These are phyloP conservation scores for Paraplagusia blochii DNA, from an alignment of 2,113 vertebrate genomes.

Conservation along the genomic window DNA sequence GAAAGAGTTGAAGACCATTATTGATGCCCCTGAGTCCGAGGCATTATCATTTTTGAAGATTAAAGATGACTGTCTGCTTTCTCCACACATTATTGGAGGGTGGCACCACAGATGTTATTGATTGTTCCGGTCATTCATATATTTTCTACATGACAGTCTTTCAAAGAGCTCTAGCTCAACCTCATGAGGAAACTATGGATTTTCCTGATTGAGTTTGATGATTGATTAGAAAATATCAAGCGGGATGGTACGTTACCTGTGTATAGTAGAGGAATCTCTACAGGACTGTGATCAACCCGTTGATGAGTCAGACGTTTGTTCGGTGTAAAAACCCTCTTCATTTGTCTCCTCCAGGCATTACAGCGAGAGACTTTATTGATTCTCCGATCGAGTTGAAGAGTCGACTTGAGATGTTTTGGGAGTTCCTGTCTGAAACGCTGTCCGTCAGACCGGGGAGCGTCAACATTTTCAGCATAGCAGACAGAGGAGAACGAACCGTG, in stretches of 20 bases:
- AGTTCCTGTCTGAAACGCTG: conserved; percentile 77
- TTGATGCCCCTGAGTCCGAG: conserved; percentile 54
- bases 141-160: conserved; percentile 21
- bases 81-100: conserved; percentile 52
- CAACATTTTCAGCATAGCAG: conserved; percentile 76
- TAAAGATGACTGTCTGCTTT: conserved; percentile 54
- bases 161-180: conserved; percentile 13
- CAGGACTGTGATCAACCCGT: conserved; percentile 57
- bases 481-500: conserved; percentile 64
- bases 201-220: conserved; percentile 18
- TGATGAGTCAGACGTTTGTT: conserved; percentile 46
- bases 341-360: conserved; percentile 75
- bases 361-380: conserved; percentile 81
- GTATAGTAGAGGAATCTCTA: conserved; percentile 45
- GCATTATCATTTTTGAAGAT: conserved; percentile 69
- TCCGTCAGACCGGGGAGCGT: conserved; percentile 69
- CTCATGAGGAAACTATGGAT: conserved; percentile 8
- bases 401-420: conserved; percentile 73
- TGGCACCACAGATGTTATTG: conserved; percentile 38
- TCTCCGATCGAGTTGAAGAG: conserved; percentile 67
- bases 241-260: conserved; percentile 28
- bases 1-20: conserved; percentile 60
- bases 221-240: conserved; percentile 31
- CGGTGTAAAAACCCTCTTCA: conserved; percentile 32
- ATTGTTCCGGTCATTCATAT: conserved; percentile 25